A percentile compares a stretch with the other conserved stretches of the same genome.
Conservation (phyloP, 2,888 invertebrate genomes). For the Anorthoa munda region DNA sequence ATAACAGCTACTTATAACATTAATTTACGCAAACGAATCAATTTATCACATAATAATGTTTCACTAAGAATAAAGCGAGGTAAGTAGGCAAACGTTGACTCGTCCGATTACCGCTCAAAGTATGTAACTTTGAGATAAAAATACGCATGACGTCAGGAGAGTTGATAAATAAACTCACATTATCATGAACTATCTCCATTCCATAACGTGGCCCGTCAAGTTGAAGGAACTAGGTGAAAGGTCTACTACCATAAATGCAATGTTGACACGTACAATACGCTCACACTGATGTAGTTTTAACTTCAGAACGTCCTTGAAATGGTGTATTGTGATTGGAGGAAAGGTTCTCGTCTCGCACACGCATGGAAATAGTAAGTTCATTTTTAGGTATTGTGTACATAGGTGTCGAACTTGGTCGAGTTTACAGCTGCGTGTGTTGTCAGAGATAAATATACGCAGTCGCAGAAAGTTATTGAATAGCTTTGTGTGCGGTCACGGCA, state of each 20-base stretch:
- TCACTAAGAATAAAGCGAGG: constrained; percentile 51
- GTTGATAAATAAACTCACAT: constrained; percentile 56
- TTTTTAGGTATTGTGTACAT: constrained; percentile 47
- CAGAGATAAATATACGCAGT: constrained; percentile 59
- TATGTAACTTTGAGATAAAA: no score
- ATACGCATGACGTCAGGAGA: constrained; percentile 43
- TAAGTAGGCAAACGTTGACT: constrained; percentile 59
- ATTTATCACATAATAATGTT: constrained; percentile 45
- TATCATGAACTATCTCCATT: constrained; percentile 62
- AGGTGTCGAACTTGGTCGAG: constrained; percentile 35
- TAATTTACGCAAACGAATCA: constrained; percentile 46
- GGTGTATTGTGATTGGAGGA: constrained; percentile 65
- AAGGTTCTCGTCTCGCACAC: constrained; percentile 30
- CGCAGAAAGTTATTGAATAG: constrained; percentile 60
- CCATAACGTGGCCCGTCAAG: constrained; percentile 47
- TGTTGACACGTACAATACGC: constrained; percentile 66
- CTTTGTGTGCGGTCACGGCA: constrained; percentile 62
- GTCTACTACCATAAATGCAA: constrained; percentile 46
- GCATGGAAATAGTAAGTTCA: constrained; percentile 44
- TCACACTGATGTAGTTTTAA: constrained; percentile 40
- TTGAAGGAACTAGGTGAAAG: constrained; percentile 39
- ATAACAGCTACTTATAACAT: constrained; percentile 27
- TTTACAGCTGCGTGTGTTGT: constrained; percentile 41
- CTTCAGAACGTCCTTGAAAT: constrained; percentile 68
- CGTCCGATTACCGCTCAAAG: constrained; percentile 46